Conservation (phyloP, 2,888 invertebrate genomes). For the Xanthia togata region DNA sequence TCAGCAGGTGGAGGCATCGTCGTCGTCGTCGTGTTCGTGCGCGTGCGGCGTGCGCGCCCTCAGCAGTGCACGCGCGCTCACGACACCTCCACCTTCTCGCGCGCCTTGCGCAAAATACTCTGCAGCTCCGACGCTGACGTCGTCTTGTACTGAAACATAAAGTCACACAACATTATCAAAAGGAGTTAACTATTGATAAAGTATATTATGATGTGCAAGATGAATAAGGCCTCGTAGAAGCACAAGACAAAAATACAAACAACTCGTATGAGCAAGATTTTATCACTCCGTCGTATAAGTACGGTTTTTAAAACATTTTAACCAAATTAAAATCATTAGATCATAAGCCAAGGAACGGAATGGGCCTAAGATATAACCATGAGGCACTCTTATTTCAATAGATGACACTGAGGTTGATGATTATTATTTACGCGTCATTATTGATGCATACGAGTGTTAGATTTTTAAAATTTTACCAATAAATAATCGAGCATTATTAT, state of each 20-base stretch:
- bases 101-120: conserved; percentile 93
- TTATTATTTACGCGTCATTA: conserved; percentile 6
- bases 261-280: not conserved
- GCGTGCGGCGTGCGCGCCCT: conserved; percentile 15
- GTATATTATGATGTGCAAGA: not conserved
- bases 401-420: not conserved
- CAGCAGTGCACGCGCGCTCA: conserved; percentile 66
- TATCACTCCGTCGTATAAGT: not conserved
- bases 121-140: conserved; percentile 94
- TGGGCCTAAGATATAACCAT: not conserved
- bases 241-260: not conserved
- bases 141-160: conserved; percentile 93
- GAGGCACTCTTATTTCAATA: not conserved
- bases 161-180: not conserved
- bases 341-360: not conserved
- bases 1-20: conserved; percentile 50
- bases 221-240: conserved; percentile 1
- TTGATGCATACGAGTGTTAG: not conserved
- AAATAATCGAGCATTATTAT: not conserved
- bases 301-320: not conserved
- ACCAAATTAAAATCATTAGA: not conserved
- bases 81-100: conserved; percentile 92
- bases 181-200: not conserved
- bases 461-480: too few relatives aligned
- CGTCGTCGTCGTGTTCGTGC: conserved; percentile 4